Conservation (phyloP, 2,113 vertebrate species). For the Cavia aperea region DNA sequence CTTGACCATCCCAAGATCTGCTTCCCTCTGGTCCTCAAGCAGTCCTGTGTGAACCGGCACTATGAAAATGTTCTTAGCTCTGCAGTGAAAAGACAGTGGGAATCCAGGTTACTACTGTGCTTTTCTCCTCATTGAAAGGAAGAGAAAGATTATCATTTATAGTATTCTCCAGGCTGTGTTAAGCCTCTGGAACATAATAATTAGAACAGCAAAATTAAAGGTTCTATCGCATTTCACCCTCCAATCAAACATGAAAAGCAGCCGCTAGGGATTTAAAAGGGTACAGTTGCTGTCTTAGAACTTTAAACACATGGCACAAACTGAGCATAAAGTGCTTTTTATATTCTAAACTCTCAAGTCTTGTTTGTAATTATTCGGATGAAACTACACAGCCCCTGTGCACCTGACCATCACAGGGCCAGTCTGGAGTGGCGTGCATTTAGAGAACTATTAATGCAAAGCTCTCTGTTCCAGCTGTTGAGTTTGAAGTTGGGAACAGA, state of each 20-base stretch:
- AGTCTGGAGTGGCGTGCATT: not conserved
- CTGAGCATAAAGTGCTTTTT: not conserved
- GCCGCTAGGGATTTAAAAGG: conserved; percentile 20
- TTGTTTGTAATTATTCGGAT: not conserved
- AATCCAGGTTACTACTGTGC: not conserved
- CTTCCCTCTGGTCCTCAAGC: not conserved
- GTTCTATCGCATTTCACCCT: conserved; percentile 22
- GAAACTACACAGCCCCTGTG: not conserved
- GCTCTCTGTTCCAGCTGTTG: not conserved
- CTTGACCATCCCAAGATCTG: fast-evolving
- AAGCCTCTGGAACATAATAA: conserved; percentile 17
- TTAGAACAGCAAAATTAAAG: conserved; percentile 49
- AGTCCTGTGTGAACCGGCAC: not conserved
- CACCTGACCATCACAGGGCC: not conserved
- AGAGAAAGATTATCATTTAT: not conserved
- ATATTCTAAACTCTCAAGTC: not conserved
- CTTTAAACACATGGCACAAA: not conserved
- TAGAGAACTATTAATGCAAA: not conserved
- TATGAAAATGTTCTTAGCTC: not conserved
- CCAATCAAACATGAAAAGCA: conserved; percentile 13
- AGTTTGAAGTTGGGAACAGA: not conserved
- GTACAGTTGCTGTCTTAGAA: not conserved
- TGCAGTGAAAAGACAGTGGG: not conserved
- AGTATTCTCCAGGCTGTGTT: conserved; percentile 37
- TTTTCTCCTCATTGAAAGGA: conserved; percentile 33